Conservation (phyloP, 2,113 vertebrate species). For the Mustelus asterias region DNA sequence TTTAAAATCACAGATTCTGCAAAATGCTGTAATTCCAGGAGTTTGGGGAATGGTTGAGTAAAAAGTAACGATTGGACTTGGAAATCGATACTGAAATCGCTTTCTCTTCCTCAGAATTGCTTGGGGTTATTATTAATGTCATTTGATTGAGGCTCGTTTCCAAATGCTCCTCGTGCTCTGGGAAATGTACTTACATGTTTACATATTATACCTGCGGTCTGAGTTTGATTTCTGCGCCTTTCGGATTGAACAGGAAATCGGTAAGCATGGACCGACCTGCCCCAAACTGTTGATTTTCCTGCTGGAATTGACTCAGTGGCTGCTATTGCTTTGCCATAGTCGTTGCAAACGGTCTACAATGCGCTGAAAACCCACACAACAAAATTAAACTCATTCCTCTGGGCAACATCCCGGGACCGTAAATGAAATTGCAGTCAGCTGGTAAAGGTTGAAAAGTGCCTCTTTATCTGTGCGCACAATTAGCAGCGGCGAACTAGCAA, state of each 20-base stretch:
- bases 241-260: background rate
- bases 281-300: background rate
- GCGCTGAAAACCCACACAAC: background rate
- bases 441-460: background rate
- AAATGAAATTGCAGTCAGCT: slow-evolving; percentile 21
- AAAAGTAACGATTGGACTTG: background rate
- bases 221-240: background rate
- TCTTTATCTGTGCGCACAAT: slow-evolving; percentile 38
- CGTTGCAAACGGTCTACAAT: background rate
- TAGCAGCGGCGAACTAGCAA: slow-evolving; percentile 34
- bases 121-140: background rate
- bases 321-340: background rate
- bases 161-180: background rate
- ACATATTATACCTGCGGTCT: slow-evolving; percentile 9
- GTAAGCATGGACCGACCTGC: no score
- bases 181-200: background rate
- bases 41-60: background rate
- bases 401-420: background rate
- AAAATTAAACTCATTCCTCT: background rate
- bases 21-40: background rate
- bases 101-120: background rate
- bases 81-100: background rate
- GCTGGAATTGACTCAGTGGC: background rate
- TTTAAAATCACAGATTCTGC: background rate
- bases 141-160: background rate